These are phyloP conservation scores for Strix occidentalis DNA, from an alignment of 2,797 vertebrate genomes.

Conservation along the genomic window DNA sequence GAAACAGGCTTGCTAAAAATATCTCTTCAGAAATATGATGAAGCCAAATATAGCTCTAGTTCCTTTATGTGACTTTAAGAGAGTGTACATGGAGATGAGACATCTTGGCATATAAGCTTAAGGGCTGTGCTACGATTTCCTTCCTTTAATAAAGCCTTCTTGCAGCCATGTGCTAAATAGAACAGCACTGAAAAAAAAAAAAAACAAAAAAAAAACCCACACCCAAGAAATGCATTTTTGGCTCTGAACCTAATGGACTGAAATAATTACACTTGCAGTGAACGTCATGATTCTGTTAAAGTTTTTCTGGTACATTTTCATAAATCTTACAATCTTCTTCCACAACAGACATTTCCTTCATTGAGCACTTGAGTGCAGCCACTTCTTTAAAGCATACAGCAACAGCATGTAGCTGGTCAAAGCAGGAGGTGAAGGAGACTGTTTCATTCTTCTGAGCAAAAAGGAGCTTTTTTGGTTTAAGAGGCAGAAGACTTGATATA, in stretches of 20 bases:
- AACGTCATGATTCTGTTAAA: neutral
- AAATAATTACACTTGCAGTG: neutral
- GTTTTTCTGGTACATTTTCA: neutral
- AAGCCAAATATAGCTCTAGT: neutral
- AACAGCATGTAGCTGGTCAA: neutral
- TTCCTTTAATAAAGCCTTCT: conserved; percentile 46
- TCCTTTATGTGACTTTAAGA: conserved; percentile 23
- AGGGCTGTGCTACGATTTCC: neutral
- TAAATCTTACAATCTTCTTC: neutral
- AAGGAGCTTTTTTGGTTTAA: neutral
- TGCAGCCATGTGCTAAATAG: conserved; percentile 37
- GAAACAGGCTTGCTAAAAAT: conserved; percentile 53
- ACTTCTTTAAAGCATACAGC: neutral
- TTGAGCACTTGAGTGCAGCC: neutral
- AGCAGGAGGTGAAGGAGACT: neutral
- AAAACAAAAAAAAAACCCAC: neutral
- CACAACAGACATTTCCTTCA: neutral
- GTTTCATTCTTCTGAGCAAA: neutral
- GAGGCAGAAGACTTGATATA: neutral
- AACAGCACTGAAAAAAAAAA: neutral
- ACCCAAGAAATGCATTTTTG: neutral
- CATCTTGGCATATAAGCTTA: conserved; percentile 16
- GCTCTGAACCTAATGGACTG: neutral
- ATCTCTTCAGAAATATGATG: conserved; percentile 17
- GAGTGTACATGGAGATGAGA: conserved; percentile 16